Evolutionary conservation across 2,888 invertebrate genomes (phyloP).

Genomic region (Melanostoma mellinum): DNA sequence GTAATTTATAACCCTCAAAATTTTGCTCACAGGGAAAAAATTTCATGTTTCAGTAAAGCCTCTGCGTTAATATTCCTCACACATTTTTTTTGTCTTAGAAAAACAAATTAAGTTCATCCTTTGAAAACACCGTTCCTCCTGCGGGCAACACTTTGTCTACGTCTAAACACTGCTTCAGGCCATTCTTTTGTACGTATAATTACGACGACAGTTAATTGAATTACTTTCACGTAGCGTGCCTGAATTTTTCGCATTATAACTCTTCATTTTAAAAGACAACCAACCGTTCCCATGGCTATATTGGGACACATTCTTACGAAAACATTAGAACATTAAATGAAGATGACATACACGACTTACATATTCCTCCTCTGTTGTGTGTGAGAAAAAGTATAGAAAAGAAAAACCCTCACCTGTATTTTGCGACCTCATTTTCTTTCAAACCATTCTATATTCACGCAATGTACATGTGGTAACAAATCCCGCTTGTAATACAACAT

Average conservation of each 20-base stretch:
- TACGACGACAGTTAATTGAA: constrained; percentile 45
- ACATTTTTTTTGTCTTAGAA: no score
- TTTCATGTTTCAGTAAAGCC: no score
- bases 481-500: constrained; percentile 44
- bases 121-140: background rate
- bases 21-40: no score
- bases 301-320: constrained; percentile 38
- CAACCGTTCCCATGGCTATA: constrained; percentile 19
- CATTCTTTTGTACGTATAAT: constrained; percentile 32
- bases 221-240: constrained; percentile 15
- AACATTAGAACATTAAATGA: constrained; percentile 35
- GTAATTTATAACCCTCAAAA: no score
- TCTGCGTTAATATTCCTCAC: no score
- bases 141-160: background rate
- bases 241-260: constrained; percentile 1
- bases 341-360: constrained; percentile 20
- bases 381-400: background rate
- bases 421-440: background rate
- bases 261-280: background rate
- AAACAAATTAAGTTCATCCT: background rate
- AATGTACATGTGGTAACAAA: constrained; percentile 45
- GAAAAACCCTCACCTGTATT: background rate
- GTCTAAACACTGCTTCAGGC: constrained; percentile 2
- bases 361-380: background rate
- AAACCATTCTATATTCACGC: constrained; percentile 6